Evolutionary conservation across 1,140 invertebrate genomes (phyloP), one percentile per base, ranked within the genome.

Genomic region (Stegodyphus dumicola): DNA sequence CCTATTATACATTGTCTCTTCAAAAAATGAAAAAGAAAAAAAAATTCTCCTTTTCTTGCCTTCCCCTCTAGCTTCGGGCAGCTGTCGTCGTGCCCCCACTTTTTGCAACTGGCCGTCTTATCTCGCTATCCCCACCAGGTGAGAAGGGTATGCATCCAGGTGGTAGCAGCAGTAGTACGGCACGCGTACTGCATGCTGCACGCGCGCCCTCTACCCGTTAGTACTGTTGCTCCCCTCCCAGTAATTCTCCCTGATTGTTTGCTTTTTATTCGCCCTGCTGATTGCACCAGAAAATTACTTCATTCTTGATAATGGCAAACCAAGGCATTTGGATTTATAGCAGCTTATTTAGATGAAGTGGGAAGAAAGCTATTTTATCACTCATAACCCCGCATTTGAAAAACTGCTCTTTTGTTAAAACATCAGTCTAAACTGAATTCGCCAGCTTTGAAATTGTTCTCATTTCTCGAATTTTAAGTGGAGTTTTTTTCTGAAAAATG

Each of bases 121-220:
- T 83, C 80, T 81, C 18, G 52, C 64, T n/a, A 17, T 49, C n/a
- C 66, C 54, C 80, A 66, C 70, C 80, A 74, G 70, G 70, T 74
- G 71, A 83, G 70, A n/a, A 49, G 49, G 71, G 67, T 54, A 69
- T 74, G 49, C 54, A 49, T 83, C 80, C 80, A 83, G 80, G 80
- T 83, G 80, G 80, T 83, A 48, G 13, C 18, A 54, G 52, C 69
- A 51, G 69, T 80, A 75, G 80, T 83, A 83, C 60, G 80, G 80
- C 80, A 83, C 80, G 80, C 80, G 80, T 83, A 69, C 80, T 74
- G 71, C 67, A 83, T 83, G 71, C 66, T 83, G 60, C 80, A 53
- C 67, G 78, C 54, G 53, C 53, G 69, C 49, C 33, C 33, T 11
- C 18, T 65, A 77, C 76, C 77, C 77, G 77, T 79, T 79, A 70